phyloP scores from a whole-genome alignment of 2,797 vertebrate species.

The Siniperca scherzeri region DNA sequence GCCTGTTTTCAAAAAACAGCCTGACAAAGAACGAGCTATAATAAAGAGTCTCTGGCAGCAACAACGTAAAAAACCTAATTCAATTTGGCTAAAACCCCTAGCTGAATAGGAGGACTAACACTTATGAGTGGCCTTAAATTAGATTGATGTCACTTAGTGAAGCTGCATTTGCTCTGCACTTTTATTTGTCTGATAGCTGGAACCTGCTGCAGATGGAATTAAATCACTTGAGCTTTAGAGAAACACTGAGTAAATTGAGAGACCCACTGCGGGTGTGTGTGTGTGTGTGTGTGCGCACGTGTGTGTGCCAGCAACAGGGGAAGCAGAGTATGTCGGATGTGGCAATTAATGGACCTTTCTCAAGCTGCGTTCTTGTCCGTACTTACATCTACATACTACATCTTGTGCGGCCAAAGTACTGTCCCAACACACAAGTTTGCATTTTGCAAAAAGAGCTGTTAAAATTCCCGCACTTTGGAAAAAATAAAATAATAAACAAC shows the following conservation, averaged over 20 bases:
- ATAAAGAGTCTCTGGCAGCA: constrained; percentile 22
- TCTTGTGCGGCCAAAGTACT: too few relatives aligned
- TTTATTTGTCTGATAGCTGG: constrained; percentile 47
- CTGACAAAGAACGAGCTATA: constrained; percentile 6
- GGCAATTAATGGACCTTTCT: constrained; percentile 8
- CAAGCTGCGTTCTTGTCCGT: too few relatives aligned
- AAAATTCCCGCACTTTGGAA: too few relatives aligned
- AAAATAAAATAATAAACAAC: too few relatives aligned
- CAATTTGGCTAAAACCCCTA: constrained; percentile 48
- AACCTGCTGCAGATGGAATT: constrained; percentile 58
- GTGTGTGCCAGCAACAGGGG: constrained; percentile 7
- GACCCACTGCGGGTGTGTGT: constrained; percentile 5
- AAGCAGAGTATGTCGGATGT: constrained; percentile 36
- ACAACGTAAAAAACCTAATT: constrained; percentile 17
- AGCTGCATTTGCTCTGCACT: constrained; percentile 44
- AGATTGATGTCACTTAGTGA: constrained; percentile 60
- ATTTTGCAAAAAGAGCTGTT: too few relatives aligned
- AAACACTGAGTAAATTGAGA: constrained; percentile 49
- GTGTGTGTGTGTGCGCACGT: constrained; percentile 2
- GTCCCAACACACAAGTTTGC: too few relatives aligned
- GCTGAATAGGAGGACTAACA: constrained; percentile 14
- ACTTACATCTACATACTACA: too few relatives aligned
- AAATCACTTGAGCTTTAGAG: constrained; percentile 51
- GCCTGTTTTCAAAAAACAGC: background rate
- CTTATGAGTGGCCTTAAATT: constrained; percentile 48